Evolutionary conservation across 2,113 vertebrate species (phyloP).

Genomic region (Poeciliopsis occidentalis): DNA sequence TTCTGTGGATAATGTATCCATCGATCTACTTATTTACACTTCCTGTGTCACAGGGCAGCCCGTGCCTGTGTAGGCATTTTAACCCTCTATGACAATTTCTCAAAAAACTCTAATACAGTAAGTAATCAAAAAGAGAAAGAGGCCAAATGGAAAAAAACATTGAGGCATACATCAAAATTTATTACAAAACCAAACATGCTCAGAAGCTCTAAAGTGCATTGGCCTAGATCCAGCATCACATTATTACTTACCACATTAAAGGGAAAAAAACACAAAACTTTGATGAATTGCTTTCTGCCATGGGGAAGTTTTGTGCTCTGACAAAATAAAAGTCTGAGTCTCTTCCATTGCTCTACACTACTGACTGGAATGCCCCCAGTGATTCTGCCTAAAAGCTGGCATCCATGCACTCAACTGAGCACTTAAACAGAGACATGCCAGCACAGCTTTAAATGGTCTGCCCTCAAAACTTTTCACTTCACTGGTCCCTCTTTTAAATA

Average conservation of each 20-base stretch:
- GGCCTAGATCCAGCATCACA: constrained; percentile 8
- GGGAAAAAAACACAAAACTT: constrained; percentile 2
- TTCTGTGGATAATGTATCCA: too few relatives aligned
- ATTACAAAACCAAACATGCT: background rate
- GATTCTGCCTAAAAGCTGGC: constrained; percentile 40
- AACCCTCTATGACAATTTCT: too few relatives aligned
- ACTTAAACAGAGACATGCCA: constrained; percentile 27
- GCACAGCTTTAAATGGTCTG: background rate
- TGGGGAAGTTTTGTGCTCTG: constrained; percentile 34
- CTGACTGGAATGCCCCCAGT: constrained; percentile 51
- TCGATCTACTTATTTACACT: too few relatives aligned
- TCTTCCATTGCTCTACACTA: constrained; percentile 4
- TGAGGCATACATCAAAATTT: constrained; percentile 4
- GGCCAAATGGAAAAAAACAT: background rate
- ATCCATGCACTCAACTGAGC: constrained; percentile 21
- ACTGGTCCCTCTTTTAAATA: background rate
- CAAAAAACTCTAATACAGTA: too few relatives aligned
- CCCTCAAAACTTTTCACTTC: constrained; percentile 1
- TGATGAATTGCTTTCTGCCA: constrained; percentile 17
- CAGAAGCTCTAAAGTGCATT: background rate
- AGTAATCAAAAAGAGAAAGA: background rate
- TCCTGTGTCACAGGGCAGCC: too few relatives aligned
- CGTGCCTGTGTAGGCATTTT: too few relatives aligned
- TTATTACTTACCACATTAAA: constrained; percentile 1
- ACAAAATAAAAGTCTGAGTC: constrained; percentile 3